Evolutionary conservation across 37 sponge, comb jelly and placozoan species (phyloP).

Genomic region (Geodia barretti): DNA sequence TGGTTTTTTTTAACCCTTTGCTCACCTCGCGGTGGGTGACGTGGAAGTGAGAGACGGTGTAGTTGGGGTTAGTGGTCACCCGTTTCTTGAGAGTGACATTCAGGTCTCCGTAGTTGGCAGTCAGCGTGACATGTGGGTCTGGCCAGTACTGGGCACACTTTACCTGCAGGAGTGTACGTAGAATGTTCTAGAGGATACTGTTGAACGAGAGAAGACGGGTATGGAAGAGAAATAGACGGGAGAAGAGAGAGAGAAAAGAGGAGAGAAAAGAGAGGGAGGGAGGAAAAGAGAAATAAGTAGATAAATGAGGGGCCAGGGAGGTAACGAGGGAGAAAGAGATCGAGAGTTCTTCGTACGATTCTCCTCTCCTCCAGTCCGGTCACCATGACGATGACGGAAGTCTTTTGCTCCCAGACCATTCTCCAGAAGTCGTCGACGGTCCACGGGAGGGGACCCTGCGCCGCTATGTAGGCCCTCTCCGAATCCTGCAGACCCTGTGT

Average conservation of each 20-base stretch:
- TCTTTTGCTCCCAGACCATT: constrained; percentile 87
- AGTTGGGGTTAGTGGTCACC: constrained; percentile 10
- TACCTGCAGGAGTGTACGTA: constrained; percentile 11
- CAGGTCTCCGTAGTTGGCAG: constrained; percentile 63
- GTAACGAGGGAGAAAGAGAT: not conserved
- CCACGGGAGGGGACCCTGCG: constrained; percentile 79
- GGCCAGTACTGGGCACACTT: constrained; percentile 95
- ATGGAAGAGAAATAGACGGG: not conserved
- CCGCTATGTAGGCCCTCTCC: constrained; percentile 73
- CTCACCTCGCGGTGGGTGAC: constrained; percentile 59
- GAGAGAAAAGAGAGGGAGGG: not conserved
- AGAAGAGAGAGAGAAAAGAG: not conserved
- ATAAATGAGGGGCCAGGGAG: no score
- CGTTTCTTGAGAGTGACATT: constrained; percentile 52
- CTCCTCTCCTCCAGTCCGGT: constrained; percentile 70
- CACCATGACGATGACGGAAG: constrained; percentile 72
- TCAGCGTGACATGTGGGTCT: constrained; percentile 36
- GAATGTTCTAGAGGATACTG: no score
- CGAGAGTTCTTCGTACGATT: constrained; percentile 19
- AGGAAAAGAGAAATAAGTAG: not conserved
- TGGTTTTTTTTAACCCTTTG: no score
- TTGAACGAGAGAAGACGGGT: not conserved
- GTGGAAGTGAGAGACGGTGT: constrained; percentile 53
- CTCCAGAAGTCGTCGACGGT: constrained; percentile 89
- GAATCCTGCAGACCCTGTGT: constrained; percentile 44